Evolutionary conservation across 2,113 vertebrate genomes (phyloP), one percentile per base, ranked within the genome.

Genomic region (Pachycephala philippinensis): DNA sequence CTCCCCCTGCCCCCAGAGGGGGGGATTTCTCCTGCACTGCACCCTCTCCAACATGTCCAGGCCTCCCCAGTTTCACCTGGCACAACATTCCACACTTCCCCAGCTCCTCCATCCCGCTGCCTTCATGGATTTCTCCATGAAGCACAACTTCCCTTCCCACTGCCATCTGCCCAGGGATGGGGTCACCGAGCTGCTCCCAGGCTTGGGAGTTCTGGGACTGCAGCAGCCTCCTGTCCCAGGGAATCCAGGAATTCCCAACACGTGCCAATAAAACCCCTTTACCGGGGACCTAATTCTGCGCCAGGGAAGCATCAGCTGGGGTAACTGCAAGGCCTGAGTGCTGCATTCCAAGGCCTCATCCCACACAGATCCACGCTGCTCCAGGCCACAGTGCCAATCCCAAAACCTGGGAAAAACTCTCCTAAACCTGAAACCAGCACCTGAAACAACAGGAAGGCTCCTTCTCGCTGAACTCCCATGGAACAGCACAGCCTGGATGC

Each of bases 391-490:
- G 19, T 0, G 0, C 37, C 57, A 19, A 49, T 2, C 37, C 5
- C 5, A 14, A 11, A 64, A 60, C 53, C 39, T 3, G 4, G 11
- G 11, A 21, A 78, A 47, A 64, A 90, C 50, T 69, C 40, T 59
- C 13, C 60, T 19, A 17, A 82, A 30, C 10, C 47, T 16, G 4
- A 56, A 86, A 26, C 24, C 3, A 15, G 47, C 56, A 88, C 35
- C 64, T 60, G 39, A 59, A 66, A 22, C 66, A 74, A 35, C 26
- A 76, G 20, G 11, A 69, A 61, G 1, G 9, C 23, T 65, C n/a
- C 53, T 27, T 60, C 33, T 31, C 0, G 0, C 14, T 45, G 18
- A 47, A 19, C 10, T 74, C 22, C 39, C 28, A 31, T 11, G 13
- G 1, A 71, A 24, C 16, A 33, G 66, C 44, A 75, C 56, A 56